phyloP scores from a whole-genome alignment of 2,888 invertebrate genomes.

The Meteorus cinctellus region DNA sequence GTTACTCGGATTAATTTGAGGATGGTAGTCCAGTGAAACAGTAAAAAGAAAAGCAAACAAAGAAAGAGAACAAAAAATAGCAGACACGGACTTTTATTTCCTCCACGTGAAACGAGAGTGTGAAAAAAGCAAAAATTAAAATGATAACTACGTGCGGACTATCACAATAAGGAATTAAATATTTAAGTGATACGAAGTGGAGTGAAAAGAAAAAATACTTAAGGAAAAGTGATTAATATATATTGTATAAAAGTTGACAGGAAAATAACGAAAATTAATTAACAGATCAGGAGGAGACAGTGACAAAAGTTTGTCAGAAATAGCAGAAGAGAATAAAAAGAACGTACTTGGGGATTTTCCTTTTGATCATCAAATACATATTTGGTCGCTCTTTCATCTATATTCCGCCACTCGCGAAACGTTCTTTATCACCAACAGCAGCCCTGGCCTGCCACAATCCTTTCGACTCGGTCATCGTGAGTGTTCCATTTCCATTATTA shows the following conservation, averaged over 20 bases:
- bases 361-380: conserved; percentile 42
- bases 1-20: conserved; percentile 64
- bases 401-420: conserved; percentile 49
- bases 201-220: not conserved
- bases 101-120: conserved; percentile 46
- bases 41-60: conserved; percentile 49
- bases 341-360: conserved; percentile 25
- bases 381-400: conserved; percentile 22
- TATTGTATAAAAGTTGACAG: not conserved
- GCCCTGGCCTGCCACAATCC: conserved; percentile 73
- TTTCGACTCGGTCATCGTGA: conserved; percentile 73
- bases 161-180: conserved; percentile 13
- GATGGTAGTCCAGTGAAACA: conserved; percentile 66
- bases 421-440: conserved; percentile 57
- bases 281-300: not conserved
- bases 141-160: conserved; percentile 34
- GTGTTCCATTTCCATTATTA: conserved; percentile 50
- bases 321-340: conserved; percentile 25
- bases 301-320: conserved; percentile 24
- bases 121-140: conserved; percentile 35
- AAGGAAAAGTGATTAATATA: conserved; percentile 2
- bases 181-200: conserved; percentile 9
- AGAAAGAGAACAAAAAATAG: conserved; percentile 34
- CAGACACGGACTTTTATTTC: not conserved
- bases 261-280: not conserved